These are phyloP conservation scores for Naja naja DNA, from an alignment of 2,113 vertebrate genomes.

Conservation along the genomic window DNA sequence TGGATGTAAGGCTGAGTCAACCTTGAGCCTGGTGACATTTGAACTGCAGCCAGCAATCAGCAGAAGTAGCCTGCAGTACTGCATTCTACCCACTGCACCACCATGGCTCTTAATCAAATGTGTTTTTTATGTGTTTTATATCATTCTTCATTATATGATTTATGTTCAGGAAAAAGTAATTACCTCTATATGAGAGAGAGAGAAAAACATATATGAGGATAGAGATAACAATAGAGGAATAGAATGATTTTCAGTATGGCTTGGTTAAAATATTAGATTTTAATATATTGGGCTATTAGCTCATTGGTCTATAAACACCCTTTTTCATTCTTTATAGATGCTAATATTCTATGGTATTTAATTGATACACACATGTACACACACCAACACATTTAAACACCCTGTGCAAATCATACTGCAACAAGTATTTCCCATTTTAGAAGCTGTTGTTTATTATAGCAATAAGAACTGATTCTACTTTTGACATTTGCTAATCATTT, in stretches of 20 bases:
- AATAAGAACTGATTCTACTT: neutral
- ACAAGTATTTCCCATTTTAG: neutral
- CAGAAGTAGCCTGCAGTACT: too few species aligned
- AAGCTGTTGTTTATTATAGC: neutral
- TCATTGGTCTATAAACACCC: neutral
- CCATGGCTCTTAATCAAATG: too few species aligned
- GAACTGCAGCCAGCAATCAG: too few species aligned
- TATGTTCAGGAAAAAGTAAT: neutral
- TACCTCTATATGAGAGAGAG: neutral
- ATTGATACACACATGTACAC: neutral
- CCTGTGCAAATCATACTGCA: neutral
- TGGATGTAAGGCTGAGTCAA: too few species aligned
- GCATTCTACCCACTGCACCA: too few species aligned
- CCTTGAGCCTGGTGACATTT: too few species aligned
- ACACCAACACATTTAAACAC: neutral
- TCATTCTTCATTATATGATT: neutral
- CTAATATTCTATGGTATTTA: neutral
- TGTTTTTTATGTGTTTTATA: neutral
- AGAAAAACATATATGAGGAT: neutral
- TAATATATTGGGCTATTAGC: neutral
- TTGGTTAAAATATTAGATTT: neutral
- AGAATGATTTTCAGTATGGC: neutral
- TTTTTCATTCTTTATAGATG: neutral
- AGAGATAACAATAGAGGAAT: neutral
- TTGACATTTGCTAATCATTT: neutral